phyloP scores from a whole-genome alignment of 2,113 vertebrate species.

The Dipodomys stephensi region DNA sequence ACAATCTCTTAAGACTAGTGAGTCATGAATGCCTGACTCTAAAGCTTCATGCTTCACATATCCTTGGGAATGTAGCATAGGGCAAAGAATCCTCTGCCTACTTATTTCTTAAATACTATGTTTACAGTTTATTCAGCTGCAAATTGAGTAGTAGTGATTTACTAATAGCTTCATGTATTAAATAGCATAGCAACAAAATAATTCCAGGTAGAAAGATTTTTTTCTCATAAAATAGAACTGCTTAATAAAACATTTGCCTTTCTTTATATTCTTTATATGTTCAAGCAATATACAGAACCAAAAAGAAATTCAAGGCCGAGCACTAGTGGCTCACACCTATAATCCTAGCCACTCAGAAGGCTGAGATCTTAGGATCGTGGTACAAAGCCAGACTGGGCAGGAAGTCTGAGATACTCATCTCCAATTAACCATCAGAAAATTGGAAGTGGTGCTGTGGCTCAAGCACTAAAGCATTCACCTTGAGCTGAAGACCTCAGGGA shows the following conservation, averaged over 20 bases:
- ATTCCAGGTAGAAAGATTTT: not conserved
- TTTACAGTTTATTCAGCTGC: not conserved
- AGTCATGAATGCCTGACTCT: not conserved
- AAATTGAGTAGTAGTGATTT: not conserved
- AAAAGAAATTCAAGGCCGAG: no score
- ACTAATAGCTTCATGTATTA: not conserved
- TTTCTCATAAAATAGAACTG: not conserved
- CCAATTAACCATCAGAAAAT: no score
- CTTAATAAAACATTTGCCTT: slow-evolving; percentile 13
- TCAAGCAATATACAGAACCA: no score
- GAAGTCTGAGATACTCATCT: no score
- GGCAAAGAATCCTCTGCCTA: not conserved
- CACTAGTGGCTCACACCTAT: no score
- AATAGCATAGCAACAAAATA: not conserved
- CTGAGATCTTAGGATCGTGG: no score
- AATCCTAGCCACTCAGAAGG: no score
- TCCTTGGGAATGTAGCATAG: not conserved
- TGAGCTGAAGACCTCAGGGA: no score
- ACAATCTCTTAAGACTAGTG: not conserved
- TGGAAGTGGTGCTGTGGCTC: no score
- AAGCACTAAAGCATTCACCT: no score
- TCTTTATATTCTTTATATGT: not conserved
- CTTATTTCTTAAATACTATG: slow-evolving; percentile 30
- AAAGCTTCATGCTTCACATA: slow-evolving; percentile 25
- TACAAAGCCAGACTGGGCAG: no score